These are phyloP conservation scores for Malurus splendens DNA, from an alignment of 2,797 vertebrate genomes.

Conservation along the genomic window DNA sequence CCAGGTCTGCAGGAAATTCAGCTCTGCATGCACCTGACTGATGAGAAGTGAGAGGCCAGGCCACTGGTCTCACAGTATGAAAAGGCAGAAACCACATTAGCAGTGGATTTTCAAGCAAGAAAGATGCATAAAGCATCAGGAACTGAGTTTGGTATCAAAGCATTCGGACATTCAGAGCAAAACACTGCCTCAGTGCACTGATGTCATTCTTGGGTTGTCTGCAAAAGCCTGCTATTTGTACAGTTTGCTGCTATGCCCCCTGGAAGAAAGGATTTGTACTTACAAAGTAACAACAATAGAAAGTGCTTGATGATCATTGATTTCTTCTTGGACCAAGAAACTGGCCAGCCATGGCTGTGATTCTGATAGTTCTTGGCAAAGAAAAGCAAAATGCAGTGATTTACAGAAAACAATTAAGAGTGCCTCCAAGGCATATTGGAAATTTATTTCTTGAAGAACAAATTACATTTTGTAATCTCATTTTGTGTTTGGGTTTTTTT, in stretches of 20 bases:
- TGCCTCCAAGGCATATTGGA: not conserved
- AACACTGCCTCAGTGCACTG: not conserved
- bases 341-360: not conserved
- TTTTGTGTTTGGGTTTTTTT: not conserved
- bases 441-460: not conserved
- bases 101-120: not conserved
- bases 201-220: not conserved
- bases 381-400: not conserved
- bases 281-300: not conserved
- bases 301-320: constrained; percentile 1
- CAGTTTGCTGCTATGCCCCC: not conserved
- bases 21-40: not conserved
- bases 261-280: not conserved
- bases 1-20: not conserved
- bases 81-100: not conserved
- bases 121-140: not conserved
- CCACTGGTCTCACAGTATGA: not conserved
- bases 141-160: not conserved
- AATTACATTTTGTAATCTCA: not conserved
- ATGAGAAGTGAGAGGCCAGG: not conserved
- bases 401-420: constrained; percentile 14
- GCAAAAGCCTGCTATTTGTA: not conserved
- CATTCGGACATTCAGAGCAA: not conserved
- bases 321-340: not conserved
- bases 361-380: constrained; percentile 2